Evolutionary conservation across 2,888 invertebrate genomes (phyloP), one percentile per base, ranked within the genome.

Genomic region (Cataglyphis cursor): DNA sequence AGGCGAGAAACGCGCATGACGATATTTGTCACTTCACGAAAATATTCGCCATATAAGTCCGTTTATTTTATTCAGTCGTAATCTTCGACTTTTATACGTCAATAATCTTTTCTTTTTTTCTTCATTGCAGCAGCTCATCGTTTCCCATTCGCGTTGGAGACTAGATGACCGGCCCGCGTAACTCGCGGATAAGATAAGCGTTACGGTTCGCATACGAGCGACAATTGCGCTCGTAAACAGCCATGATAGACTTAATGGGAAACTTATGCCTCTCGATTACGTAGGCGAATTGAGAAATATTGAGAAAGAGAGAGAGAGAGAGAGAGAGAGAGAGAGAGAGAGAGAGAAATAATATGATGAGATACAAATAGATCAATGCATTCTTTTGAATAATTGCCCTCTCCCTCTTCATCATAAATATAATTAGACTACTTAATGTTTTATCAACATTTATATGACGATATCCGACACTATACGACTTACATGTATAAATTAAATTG

Each of bases 21-120:
- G 81, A 82, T 81, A 87, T 87, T 89, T 87, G 89, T 89, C 87
- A 85, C 84, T 59, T 75, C 65, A 78, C 76, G 41, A 83, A n/a
- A 48, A 70, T 72, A 70, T 72, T 38, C 54, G 59, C 65, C 48
- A 38, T 74, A 51, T 15, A 80, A 73, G 80, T 24, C 64, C 68
- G 70, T 38, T 62, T 76, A 78, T 86, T 88, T 86, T 84, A 84
- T 86, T 88, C 64, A 73, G 75, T 68, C 81, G 74, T 73, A 74
- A 81, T 76, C 80, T 85, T 85, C 66, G 51, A 75, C 72, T 85
- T 44, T 62, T 64, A 51, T 51, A 57, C 59, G 57, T 70, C 76
- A 75, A 18, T 68, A 68, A 10, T 59, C 35, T n/a, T 28, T 28
- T 59, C 35, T 18, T 57, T 44, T 41, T 57, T 61, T 66, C 51